A percentile compares a stretch with the other conserved stretches of the same genome.
These are phyloP conservation scores for Tachyglossus aculeatus DNA, from an alignment of 2,797 vertebrate species.

Conservation along the genomic window DNA sequence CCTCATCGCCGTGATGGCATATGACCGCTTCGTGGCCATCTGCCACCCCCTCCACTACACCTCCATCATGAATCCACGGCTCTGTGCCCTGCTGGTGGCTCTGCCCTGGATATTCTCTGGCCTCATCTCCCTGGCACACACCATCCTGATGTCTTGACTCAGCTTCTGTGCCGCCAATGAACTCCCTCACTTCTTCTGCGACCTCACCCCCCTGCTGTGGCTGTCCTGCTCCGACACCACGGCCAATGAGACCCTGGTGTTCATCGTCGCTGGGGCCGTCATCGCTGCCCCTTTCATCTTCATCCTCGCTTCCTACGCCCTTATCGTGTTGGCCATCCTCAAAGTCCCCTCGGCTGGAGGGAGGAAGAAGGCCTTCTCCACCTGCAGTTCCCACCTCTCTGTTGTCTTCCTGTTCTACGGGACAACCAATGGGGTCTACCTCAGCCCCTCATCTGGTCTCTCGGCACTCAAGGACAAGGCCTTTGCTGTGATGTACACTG, in stretches of 20 bases:
- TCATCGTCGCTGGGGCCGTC: conserved; percentile 31
- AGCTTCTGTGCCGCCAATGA: conserved; percentile 39
- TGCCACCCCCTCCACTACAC: conserved; percentile 50
- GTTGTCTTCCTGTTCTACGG: conserved; percentile 46
- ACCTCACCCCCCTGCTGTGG: conserved; percentile 55
- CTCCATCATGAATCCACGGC: conserved; percentile 23
- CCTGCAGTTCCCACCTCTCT: conserved; percentile 54
- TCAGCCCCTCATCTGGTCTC: conserved; percentile 45
- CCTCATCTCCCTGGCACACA: conserved; percentile 50
- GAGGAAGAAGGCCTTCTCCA: conserved; percentile 52
- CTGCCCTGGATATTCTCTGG: conserved; percentile 25
- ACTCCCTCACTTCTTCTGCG: conserved; percentile 59
- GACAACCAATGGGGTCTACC: conserved; percentile 49
- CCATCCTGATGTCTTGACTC: conserved; percentile 40
- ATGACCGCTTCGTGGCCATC: conserved; percentile 57
- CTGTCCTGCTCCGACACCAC: conserved; percentile 43
- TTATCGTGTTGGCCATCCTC: conserved; percentile 23
- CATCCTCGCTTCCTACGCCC: conserved; percentile 39
- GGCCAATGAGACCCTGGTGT: conserved; percentile 31
- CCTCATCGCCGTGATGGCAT: conserved; percentile 59
- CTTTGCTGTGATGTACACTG: conserved; percentile 55
- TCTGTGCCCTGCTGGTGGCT: conserved; percentile 19
- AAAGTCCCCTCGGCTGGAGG: conserved; percentile 37
- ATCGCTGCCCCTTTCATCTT: conserved; percentile 41
- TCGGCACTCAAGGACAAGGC: conserved; percentile 43